Base-by-base conservation (phyloP, 2,888 invertebrate genomes). In the Habroteleia sp. region DNA sequence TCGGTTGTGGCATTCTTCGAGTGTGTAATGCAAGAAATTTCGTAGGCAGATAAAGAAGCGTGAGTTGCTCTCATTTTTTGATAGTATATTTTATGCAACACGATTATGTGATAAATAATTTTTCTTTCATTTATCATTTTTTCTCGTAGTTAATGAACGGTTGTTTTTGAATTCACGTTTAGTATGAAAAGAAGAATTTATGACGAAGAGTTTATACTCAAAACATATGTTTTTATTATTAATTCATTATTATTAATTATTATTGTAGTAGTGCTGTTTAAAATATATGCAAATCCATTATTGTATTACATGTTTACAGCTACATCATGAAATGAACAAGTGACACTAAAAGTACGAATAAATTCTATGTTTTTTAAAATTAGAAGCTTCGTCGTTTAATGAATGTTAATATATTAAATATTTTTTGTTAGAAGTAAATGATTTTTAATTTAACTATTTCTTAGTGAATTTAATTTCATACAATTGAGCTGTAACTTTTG, bases 291-390 rank as follows among this genome's bases (percentile, higher is more conserved):
- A 75, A 75, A 71, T 65, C 71, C 65, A 74, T 71, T 75, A 75
- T 75, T 75, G 75, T 75, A 75, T 71, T 71, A 75, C 71, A 75
- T 75, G 75, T 75, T 74, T 75, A 75, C 69, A 58, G 63, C 69
- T 69, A 75, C 69, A 69, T 75, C 74, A 75, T 71, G 74, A 75
- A 69, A 66, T 75, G 75, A 75, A 71, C 75, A 75, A 75, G 69
- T 69, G 74, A 75, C 60, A 73, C 73, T 73, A 75, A 68, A 72
- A 69, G 69, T 71, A 75, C 65, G 75, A 75, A 75, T 75, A 75
- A 75, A 75, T 75, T 75, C 75, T 75, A 75, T 75, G 75, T 75
- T 75, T 75, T 75, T 75, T 75, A 75, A 75, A 75, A 75, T 65
- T 75, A 75, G 69, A 75, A 75, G 65, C 65, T 75, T 71, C 60